Evolutionary conservation across 2,888 invertebrate genomes (phyloP).

Genomic region (Cantharis flavilabris): DNA sequence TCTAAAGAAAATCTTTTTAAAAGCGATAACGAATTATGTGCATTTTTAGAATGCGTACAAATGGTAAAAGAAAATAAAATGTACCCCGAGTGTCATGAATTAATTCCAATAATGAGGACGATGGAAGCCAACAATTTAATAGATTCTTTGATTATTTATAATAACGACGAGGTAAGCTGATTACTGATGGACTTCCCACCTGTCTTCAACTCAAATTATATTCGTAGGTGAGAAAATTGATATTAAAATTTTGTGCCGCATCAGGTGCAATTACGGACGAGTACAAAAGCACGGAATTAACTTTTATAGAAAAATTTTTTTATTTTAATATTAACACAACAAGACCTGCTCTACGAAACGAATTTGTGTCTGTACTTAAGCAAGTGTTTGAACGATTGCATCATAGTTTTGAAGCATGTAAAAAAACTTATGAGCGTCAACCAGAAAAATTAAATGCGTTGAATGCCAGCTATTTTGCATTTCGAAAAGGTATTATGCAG

Average conservation of each 20-base stretch:
- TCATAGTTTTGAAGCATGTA: conserved; percentile 52
- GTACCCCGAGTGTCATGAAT: not conserved
- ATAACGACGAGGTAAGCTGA: not conserved
- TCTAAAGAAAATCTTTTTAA: conserved; percentile 26
- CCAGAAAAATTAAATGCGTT: not conserved
- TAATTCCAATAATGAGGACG: not conserved
- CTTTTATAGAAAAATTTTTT: conserved; percentile 66
- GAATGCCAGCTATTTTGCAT: not conserved
- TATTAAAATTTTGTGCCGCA: not conserved
- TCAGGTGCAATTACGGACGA: not conserved
- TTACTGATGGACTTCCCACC: not conserved
- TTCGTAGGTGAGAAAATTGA: not conserved
- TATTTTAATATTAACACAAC: conserved; percentile 72
- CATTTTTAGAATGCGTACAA: conserved; percentile 56
- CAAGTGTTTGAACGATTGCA: conserved; percentile 67
- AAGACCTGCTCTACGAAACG: conserved; percentile 69
- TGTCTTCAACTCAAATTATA: not conserved
- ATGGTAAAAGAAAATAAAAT: not conserved
- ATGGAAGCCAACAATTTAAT: not conserved
- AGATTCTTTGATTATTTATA: not conserved
- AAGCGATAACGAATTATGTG: conserved; percentile 50
- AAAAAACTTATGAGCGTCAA: conserved; percentile 23
- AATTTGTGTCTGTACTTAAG: conserved; percentile 69
- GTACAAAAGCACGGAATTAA: conserved; percentile 60
- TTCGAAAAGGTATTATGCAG: conserved; percentile 47